A percentile compares a stretch with the other conserved stretches of the same genome.
These are phyloP conservation scores for Tetheella fluctuosa DNA, from an alignment of 2,888 invertebrate species.

Conservation along the genomic window DNA sequence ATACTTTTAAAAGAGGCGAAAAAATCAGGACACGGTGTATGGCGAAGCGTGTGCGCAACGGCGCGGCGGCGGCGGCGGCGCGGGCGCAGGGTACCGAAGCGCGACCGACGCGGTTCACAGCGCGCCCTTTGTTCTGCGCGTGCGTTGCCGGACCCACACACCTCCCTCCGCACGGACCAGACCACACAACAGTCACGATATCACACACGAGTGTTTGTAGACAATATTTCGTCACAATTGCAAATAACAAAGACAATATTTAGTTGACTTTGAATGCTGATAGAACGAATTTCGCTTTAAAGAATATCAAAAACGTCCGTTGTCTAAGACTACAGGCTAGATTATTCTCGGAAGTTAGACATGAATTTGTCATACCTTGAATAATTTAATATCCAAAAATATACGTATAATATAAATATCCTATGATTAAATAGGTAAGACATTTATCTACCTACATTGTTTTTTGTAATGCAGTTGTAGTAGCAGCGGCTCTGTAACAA, in stretches of 20 bases:
- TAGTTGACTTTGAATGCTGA: neutral
- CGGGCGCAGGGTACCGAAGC: conserved; percentile 63
- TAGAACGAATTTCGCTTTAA: neutral
- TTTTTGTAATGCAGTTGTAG: too few relatives aligned
- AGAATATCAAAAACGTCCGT: too few relatives aligned
- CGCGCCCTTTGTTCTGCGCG: conserved; percentile 83
- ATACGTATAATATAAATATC: too few relatives aligned
- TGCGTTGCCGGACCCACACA: conserved; percentile 58
- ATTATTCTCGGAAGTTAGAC: neutral
- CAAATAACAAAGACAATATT: neutral
- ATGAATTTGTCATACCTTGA: neutral
- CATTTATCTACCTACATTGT: too few relatives aligned
- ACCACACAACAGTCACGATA: conserved; percentile 21
- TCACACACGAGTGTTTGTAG: conserved; percentile 10
- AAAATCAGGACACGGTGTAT: conserved; percentile 57
- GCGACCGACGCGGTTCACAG: conserved; percentile 81
- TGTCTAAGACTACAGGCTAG: too few relatives aligned
- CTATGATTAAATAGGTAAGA: too few relatives aligned
- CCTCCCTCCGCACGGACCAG: conserved; percentile 24
- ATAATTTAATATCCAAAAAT: too few relatives aligned
- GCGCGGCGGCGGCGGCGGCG: conserved; percentile 25
- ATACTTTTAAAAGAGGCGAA: conserved; percentile 23
- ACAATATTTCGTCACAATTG: conserved; percentile 1
- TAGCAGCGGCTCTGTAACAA: too few relatives aligned
- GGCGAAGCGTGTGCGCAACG: conserved; percentile 11